These are phyloP conservation scores for Lomographa bimaculata DNA, from an alignment of 2,888 invertebrate species.

Conservation along the genomic window DNA sequence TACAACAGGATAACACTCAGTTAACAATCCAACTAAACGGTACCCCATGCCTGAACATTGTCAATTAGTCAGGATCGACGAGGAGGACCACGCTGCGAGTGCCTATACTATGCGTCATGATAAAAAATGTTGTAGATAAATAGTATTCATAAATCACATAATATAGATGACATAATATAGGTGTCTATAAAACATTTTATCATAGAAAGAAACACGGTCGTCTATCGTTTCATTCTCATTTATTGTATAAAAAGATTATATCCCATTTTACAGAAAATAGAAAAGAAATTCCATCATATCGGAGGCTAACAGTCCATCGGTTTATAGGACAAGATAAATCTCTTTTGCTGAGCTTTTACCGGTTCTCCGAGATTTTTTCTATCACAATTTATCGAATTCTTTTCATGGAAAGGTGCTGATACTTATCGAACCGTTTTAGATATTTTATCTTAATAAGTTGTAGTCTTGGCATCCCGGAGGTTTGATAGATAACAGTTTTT, in stretches of 20 bases:
- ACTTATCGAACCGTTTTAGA: slow-evolving; percentile 13
- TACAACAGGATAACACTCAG: no score
- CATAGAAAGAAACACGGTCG: no score
- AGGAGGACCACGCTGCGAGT: no score
- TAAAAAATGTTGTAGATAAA: no score
- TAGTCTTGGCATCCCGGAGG: slow-evolving; percentile 4
- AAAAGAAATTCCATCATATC: slow-evolving; percentile 20
- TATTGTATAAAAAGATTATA: slow-evolving; percentile 22
- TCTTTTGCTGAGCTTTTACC: slow-evolving; percentile 37
- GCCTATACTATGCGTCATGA: no score
- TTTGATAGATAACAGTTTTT: no score
- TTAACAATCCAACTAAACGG: no score
- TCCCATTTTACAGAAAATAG: slow-evolving; percentile 16
- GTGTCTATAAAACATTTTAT: no score
- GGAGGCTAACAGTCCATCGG: slow-evolving; percentile 30
- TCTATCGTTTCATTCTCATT: slow-evolving; percentile 19
- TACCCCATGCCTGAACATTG: no score
- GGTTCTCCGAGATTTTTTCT: slow-evolving; percentile 32
- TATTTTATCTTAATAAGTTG: slow-evolving; percentile 13
- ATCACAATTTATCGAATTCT: slow-evolving; percentile 37
- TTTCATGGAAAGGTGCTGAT: slow-evolving; percentile 20
- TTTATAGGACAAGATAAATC: slow-evolving; percentile 43
- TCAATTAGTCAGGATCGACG: no score
- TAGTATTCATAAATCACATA: no score
- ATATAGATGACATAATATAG: no score